Evolutionary conservation across 2,888 invertebrate genomes (phyloP), one percentile per base, ranked within the genome.

Genomic region (Heliconius hortense): DNA sequence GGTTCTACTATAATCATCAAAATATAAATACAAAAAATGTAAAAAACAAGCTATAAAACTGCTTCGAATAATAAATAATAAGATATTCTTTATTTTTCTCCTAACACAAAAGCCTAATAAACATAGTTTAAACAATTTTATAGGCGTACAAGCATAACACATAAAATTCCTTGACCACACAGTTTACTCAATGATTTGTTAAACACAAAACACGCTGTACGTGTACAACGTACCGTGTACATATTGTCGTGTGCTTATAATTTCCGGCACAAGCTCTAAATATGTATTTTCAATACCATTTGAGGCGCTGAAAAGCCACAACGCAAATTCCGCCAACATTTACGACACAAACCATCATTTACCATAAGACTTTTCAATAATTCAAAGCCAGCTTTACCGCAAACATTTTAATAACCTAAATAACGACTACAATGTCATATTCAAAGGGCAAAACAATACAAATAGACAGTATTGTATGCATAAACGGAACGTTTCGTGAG

Each of bases 391-490:
- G 77, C 77, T 76, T 74, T 77, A 77, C 78, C 78, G 79, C 79
- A 79, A 79, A 79, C 76, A 77, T 79, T 79, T 79, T 79, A 79
- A 79, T 79, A 79, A 77, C 77, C 79, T 74, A 79, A 77, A 79
- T 79, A 79, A 79, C 79, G 79, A 76, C 72, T 74, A 77, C 77
- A 77, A 74, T 79, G 79, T 79, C 79, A 79, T 79, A 79, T 79
- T 76, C 75, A 80, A 80, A 75, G 72, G 74, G 76, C 77, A 79
- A 79, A 77, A 80, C 79, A 79, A 79, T 79, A 76, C 77, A 78
- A 79, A 78, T 77, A 80, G 74, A 72, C 73, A 18, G 77, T 76
- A 80, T 80, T 80, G 79, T 80, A 80, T 80, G 79, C 79, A 79
- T 79, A 79, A 77, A 76, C 75, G 75, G 74, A 77, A 75, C 77